A percentile compares a stretch with the other conserved stretches of the same genome.
Evolutionary conservation across 2,888 invertebrate species (phyloP).

Genomic region (Ophraella communa): DNA sequence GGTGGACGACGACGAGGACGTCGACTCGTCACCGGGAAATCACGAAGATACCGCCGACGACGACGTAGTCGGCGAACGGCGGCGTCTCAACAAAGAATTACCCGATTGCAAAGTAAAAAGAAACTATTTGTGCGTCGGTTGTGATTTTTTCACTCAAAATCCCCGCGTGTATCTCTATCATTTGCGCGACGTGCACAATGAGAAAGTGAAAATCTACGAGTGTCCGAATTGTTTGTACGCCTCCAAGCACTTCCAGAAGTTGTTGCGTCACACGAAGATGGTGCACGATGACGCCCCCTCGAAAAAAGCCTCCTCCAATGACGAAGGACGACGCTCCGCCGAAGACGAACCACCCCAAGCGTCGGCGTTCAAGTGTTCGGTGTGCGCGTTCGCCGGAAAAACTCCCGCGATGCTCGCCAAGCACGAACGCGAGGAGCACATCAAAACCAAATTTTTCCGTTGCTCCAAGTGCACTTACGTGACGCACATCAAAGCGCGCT

Average conservation of each 20-base stretch:
- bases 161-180: slow-evolving; percentile 83
- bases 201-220: slow-evolving; percentile 82
- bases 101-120: slow-evolving; percentile 83
- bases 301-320: slow-evolving; percentile 17
- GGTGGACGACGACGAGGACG: slow-evolving; percentile 39
- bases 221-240: slow-evolving; percentile 89
- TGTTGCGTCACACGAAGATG: slow-evolving; percentile 82
- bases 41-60: slow-evolving; percentile 24
- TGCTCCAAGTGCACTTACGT: slow-evolving; percentile 91
- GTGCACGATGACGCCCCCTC: slow-evolving; percentile 65
- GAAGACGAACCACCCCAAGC: slow-evolving; percentile 22
- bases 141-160: slow-evolving; percentile 81
- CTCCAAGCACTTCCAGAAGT: slow-evolving; percentile 86
- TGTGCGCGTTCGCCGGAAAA: slow-evolving; percentile 72
- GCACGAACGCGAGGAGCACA: slow-evolving; percentile 79
- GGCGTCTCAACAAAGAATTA: slow-evolving; percentile 53
- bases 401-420: slow-evolving; percentile 70
- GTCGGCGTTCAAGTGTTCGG: slow-evolving; percentile 66
- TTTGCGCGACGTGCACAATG: slow-evolving; percentile 80
- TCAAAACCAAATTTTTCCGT: slow-evolving; percentile 78
- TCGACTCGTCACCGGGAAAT: slow-evolving; percentile 47
- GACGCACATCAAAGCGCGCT: slow-evolving; percentile 87
- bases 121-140: slow-evolving; percentile 78
- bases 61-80: no score
- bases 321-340: slow-evolving; percentile 26